phyloP scores from a whole-genome alignment of 2,113 vertebrate genomes.

The Miniopterus natalensis region DNA sequence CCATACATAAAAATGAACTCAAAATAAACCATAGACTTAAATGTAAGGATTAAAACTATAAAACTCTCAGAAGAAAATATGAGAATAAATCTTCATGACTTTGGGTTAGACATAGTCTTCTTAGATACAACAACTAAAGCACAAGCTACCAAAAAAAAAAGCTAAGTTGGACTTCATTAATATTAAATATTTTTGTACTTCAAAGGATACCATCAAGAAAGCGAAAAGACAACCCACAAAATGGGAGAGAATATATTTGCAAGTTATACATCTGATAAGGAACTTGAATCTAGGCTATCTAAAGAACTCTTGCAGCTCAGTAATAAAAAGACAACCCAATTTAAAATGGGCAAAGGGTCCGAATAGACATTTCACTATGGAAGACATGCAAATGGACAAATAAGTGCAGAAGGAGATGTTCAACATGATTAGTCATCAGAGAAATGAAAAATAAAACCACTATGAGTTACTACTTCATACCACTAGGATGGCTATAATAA shows the following conservation, averaged over 20 bases:
- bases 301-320: slow-evolving; percentile 26
- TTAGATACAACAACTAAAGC: slow-evolving; percentile 17
- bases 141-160: background rate
- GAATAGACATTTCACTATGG: slow-evolving; percentile 19
- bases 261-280: slow-evolving; percentile 13
- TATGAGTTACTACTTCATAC: slow-evolving; percentile 15
- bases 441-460: slow-evolving; percentile 57
- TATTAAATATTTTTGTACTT: background rate
- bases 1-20: background rate
- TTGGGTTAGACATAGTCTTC: background rate
- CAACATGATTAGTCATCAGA: slow-evolving; percentile 18
- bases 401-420: slow-evolving; percentile 31
- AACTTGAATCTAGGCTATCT: slow-evolving; percentile 43
- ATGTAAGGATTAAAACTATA: slow-evolving; percentile 22
- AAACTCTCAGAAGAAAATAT: slow-evolving; percentile 18
- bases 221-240: background rate
- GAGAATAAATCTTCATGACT: background rate
- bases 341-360: background rate
- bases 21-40: slow-evolving; percentile 7
- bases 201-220: slow-evolving; percentile 42
- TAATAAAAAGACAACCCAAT: slow-evolving; percentile 18
- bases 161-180: background rate
- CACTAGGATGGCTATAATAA: background rate
- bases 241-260: slow-evolving; percentile 20
- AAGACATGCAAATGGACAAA: background rate